Evolutionary conservation across 2,888 invertebrate genomes (phyloP), one percentile per base, ranked within the genome.

Genomic region (Coleophora flavipennella): DNA sequence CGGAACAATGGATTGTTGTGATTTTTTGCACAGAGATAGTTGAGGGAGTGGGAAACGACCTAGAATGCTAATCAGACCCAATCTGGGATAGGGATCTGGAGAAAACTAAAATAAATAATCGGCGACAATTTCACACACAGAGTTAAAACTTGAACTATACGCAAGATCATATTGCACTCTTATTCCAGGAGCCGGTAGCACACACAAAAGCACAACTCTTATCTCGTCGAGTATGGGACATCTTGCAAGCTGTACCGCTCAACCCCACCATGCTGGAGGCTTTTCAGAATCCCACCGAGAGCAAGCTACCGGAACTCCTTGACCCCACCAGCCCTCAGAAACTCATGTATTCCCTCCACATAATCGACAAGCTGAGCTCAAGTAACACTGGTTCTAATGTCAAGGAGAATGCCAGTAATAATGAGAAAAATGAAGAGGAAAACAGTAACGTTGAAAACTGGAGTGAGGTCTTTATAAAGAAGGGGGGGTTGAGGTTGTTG

Each of bases 171-270:
- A 20, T 20, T 20, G 20, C 3, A 20, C 3, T 20, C 20, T 48
- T 43, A 27, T 60, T 65, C 27, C 72, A 92, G 88, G 88, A 90
- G 46, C 87, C 87, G 27, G 85, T 91, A 43, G 90, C 93, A 0
- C 93, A 95, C 56, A 94, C 93, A 1, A 95, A 94, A 78, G 95
- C 96, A 0, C 95, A 96, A 67, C 89, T 95, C 0, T 74, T 97
- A 36, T 97, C 97, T 0, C 88, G 97, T 26, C 89, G 96, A 33
- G 96, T 97, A 0, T 97, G 97, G 97, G 97, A 97, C 61, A 94
- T 97, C 38, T 84, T 97, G 14, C 96, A 95, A 65, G 88, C 97
- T 46, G 85, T 97, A 38, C 97, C 97, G 1, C 94, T 97, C 1
- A 96, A 93, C 78, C 95, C 96, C 0, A 91, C 91, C 3, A 86